Base-by-base conservation (phyloP, 2,797 vertebrate genomes). In the Gouania willdenowi region DNA sequence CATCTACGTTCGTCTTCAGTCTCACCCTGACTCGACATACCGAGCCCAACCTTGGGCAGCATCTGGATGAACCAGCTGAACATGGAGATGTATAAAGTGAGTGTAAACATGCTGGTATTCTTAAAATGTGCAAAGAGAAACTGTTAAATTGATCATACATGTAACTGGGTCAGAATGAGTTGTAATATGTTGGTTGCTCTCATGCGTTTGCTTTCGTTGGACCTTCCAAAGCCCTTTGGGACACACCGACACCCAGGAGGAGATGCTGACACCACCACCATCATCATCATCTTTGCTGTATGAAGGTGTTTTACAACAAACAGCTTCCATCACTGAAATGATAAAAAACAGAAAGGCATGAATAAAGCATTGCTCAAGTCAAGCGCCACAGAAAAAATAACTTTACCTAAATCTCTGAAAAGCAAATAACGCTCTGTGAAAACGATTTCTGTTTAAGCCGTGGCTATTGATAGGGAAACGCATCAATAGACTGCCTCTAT, bases 1-100 rank as follows among this genome's bases (percentile, higher is more conserved):
- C 33, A 24, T 60, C 41, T 2, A 1, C 0, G 5, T 54, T 30
- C 4, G 26, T 46, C 57, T 75, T 75, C 9, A 71, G 54, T 12
- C 22, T 8, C 18, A 90, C 82, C 45, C 66, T 70, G 26, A 94
- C 81, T 17, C 19, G 76, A 58, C 93, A 94, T 4, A 81, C 21
- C 1, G 92, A 91, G 4, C 91, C 91, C 60, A 91, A 50, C 34
- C 81, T 77, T 5, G 94, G 93, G 34, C 76, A 86, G 55, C 53
- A 44, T 40, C 84, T 67, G 4, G 55, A 34, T 14, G 40, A 38
- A 38, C 10, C n/a, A 5, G 21, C 78, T 84, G 1, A 4, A 59
- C 26, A n/a, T n/a, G n/a, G n/a, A n/a, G n/a, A n/a, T 18, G 55
- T 4, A 64, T 5, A 52, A 36, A 28, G 5, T 46, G 3, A 41